phyloP scores from a whole-genome alignment of 2,113 vertebrate species.

The Sturnira hondurensis region DNA sequence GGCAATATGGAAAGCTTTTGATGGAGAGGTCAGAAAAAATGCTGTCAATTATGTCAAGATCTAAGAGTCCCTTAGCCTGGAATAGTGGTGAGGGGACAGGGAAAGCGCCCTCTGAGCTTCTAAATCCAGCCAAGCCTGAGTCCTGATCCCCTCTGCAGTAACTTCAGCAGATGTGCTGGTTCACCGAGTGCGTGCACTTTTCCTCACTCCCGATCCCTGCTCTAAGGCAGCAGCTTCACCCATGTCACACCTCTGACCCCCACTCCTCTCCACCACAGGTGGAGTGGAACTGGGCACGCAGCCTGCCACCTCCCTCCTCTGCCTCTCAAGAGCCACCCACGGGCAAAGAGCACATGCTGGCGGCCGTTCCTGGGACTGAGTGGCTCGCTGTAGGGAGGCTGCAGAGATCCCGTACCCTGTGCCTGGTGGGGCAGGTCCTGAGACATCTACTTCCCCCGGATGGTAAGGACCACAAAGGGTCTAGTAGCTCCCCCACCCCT shows the following conservation, averaged over 20 bases:
- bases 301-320: background rate
- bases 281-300: background rate
- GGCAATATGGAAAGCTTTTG: background rate
- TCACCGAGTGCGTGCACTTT: background rate
- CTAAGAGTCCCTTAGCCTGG: background rate
- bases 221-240: background rate
- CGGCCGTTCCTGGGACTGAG: background rate
- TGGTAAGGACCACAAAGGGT: background rate
- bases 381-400: background rate
- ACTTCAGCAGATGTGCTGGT: background rate
- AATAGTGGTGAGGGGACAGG: background rate
- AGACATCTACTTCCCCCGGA: background rate
- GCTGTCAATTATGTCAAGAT: background rate
- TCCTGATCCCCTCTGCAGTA: background rate
- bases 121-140: background rate
- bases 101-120: background rate
- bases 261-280: background rate
- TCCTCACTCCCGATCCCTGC: background rate
- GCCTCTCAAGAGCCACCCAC: background rate
- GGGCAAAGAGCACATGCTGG: no score
- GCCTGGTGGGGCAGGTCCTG: background rate
- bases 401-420: accelerated
- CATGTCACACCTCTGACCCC: background rate
- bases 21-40: background rate
- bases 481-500: background rate